phyloP scores from a whole-genome alignment of 2,113 vertebrate genomes.

The Grammomys surdaster region DNA sequence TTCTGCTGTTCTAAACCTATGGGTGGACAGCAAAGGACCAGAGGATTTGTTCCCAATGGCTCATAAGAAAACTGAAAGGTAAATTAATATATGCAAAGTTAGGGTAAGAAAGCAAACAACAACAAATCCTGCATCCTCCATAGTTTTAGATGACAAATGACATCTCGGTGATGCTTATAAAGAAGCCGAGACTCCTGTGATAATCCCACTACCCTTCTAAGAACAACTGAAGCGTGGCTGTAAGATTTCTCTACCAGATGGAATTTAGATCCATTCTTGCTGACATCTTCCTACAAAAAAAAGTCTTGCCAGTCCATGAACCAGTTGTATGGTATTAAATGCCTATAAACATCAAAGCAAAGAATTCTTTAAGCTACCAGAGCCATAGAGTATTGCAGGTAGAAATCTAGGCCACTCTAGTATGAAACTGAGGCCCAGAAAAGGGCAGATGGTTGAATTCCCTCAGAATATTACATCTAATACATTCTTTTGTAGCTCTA shows the following conservation, averaged over 20 bases:
- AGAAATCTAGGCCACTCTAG: not conserved
- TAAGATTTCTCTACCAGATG: not conserved
- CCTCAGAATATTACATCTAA: not conserved
- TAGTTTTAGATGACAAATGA: not conserved
- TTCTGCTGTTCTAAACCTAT: not conserved
- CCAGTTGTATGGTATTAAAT: not conserved
- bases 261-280: not conserved
- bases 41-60: not conserved
- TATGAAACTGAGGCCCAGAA: not conserved
- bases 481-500: not conserved
- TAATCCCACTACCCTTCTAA: not conserved
- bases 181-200: not conserved
- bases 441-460: too few species aligned
- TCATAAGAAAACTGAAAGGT: not conserved
- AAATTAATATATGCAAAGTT: not conserved
- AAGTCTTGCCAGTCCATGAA: not conserved
- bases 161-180: not conserved
- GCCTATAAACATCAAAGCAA: not conserved
- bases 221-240: not conserved
- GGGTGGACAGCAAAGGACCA: not conserved
- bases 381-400: fast-evolving
- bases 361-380: not conserved
- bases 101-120: not conserved
- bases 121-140: not conserved
- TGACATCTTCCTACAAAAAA: not conserved